phyloP scores from a whole-genome alignment of 2,797 vertebrate species.

The Argya squamiceps region DNA sequence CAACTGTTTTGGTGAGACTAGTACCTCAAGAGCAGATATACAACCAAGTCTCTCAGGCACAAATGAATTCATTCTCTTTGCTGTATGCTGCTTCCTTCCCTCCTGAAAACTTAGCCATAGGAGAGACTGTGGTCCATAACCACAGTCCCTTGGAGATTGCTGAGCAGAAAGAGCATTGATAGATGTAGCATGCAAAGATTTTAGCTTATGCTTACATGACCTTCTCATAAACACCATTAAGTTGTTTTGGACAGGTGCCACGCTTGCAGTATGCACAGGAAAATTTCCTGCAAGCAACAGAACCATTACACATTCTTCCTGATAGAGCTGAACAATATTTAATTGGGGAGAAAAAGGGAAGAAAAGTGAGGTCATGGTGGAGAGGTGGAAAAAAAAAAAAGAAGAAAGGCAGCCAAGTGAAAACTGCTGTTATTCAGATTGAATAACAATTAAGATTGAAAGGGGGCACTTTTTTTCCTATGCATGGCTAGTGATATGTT shows the following conservation, averaged over 20 bases:
- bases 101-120: constrained; percentile 1
- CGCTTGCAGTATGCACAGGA: neutral
- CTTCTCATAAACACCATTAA: constrained; percentile 64
- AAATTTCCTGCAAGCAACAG: constrained; percentile 37
- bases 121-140: constrained; percentile 14
- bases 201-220: constrained; percentile 34
- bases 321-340: constrained; percentile 21
- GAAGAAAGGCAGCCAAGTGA: neutral
- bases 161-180: constrained; percentile 40
- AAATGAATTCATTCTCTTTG: neutral
- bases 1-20: neutral
- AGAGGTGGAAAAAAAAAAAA: neutral
- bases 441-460: neutral
- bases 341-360: constrained; percentile 32
- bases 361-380: neutral
- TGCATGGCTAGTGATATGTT: neutral
- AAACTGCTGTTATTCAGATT: neutral
- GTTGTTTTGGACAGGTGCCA: constrained; percentile 29
- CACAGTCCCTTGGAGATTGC: neutral
- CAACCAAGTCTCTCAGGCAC: neutral
- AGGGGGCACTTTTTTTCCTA: neutral
- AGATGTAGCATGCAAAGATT: constrained; percentile 26
- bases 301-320: constrained; percentile 44
- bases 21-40: neutral
- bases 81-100: neutral